These are phyloP conservation scores for Spatula versicolor DNA, from an alignment of 2,797 vertebrate genomes.

Conservation along the genomic window DNA sequence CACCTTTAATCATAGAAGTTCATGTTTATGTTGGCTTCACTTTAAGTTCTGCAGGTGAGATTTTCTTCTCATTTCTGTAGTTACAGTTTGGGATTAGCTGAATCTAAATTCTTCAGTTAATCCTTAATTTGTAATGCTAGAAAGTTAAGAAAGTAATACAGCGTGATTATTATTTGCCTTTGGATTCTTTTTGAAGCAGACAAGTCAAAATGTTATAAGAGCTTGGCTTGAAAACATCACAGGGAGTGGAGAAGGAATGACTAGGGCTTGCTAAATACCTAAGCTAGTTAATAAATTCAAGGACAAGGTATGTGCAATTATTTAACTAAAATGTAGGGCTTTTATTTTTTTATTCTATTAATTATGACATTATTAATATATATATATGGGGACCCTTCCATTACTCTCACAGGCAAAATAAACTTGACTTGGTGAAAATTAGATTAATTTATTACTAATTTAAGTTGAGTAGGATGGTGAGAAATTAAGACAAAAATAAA, in stretches of 20 bases:
- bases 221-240: neutral
- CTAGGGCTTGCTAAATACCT: neutral
- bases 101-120: neutral
- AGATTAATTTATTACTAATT: neutral
- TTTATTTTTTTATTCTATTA: neutral
- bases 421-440: neutral
- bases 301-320: neutral
- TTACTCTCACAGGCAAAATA: neutral
- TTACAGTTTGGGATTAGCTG: neutral
- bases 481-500: neutral
- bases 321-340: neutral
- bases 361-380: neutral
- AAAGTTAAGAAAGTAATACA: neutral
- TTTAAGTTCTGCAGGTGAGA: neutral
- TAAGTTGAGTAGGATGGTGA: neutral
- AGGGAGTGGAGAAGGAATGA: neutral
- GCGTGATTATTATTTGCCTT: neutral
- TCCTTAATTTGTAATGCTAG: neutral
- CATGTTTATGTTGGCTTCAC: neutral
- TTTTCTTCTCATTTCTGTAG: neutral
- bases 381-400: neutral
- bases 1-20: neutral
- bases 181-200: neutral
- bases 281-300: neutral
- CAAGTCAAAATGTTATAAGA: neutral